Evolutionary conservation across 2,888 invertebrate genomes (phyloP).

Genomic region (Drosophila borealis): DNA sequence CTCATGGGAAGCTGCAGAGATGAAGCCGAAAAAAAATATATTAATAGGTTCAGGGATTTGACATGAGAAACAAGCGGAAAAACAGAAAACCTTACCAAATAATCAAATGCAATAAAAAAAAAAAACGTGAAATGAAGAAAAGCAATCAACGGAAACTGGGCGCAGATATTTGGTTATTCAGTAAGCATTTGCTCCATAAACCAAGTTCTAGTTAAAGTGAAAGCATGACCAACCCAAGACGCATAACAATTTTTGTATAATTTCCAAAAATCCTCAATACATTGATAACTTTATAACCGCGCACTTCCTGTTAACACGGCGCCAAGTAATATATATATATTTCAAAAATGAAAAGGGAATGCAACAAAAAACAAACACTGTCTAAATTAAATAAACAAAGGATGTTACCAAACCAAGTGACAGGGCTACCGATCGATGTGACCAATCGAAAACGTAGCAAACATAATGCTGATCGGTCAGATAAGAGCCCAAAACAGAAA

Average conservation of each 20-base stretch:
- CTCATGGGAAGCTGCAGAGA: slow-evolving; percentile 55
- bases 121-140: slow-evolving; percentile 11
- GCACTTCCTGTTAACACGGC: slow-evolving; percentile 70
- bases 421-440: slow-evolving; percentile 73
- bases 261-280: slow-evolving; percentile 20
- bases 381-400: slow-evolving; percentile 67
- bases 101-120: slow-evolving; percentile 20
- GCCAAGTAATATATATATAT: slow-evolving; percentile 50
- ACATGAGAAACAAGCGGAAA: slow-evolving; percentile 20
- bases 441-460: slow-evolving; percentile 65
- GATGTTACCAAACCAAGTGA: slow-evolving; percentile 57
- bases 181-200: slow-evolving; percentile 56
- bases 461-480: slow-evolving; percentile 60
- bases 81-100: slow-evolving; percentile 30
- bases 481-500: slow-evolving; percentile 49
- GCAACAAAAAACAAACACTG: slow-evolving; percentile 39
- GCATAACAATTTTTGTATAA: slow-evolving; percentile 34
- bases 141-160: slow-evolving; percentile 13
- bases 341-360: slow-evolving; percentile 51
- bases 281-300: slow-evolving; percentile 50
- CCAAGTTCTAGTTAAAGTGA: slow-evolving; percentile 27
- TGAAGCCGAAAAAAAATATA: slow-evolving; percentile 55
- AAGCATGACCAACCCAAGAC: neutral
- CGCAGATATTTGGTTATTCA: slow-evolving; percentile 1
- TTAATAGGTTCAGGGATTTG: slow-evolving; percentile 72